Evolutionary conservation across 2,888 invertebrate species (phyloP).

Genomic region (Macaria notata): DNA sequence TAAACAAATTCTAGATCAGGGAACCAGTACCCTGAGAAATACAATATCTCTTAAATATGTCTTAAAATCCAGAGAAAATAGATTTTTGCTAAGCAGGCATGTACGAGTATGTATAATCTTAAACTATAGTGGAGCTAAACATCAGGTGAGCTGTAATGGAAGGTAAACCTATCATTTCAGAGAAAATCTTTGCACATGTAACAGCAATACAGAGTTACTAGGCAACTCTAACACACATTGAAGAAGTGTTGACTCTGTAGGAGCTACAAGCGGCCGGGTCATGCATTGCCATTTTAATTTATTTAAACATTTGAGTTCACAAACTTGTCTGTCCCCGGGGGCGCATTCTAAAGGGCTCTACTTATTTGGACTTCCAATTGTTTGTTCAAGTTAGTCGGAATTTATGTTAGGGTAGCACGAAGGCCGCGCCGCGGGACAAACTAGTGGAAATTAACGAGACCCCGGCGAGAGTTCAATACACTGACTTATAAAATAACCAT

Average conservation of each 20-base stretch:
- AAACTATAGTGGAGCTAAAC: too few relatives aligned
- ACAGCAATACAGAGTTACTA: too few relatives aligned
- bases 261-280: conserved; percentile 7
- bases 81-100: too few relatives aligned
- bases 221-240: too few relatives aligned
- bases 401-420: conserved; percentile 70
- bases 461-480: conserved; percentile 47
- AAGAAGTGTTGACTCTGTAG: background rate
- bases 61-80: too few relatives aligned
- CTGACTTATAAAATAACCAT: conserved; percentile 42
- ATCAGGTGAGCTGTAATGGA: too few relatives aligned
- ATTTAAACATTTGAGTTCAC: conserved; percentile 53
- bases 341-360: conserved; percentile 64
- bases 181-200: too few relatives aligned
- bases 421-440: conserved; percentile 57
- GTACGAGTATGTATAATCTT: too few relatives aligned
- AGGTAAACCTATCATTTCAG: too few relatives aligned
- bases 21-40: too few relatives aligned
- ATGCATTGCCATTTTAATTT: conserved; percentile 20
- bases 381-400: conserved; percentile 71
- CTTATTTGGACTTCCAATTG: conserved; percentile 71
- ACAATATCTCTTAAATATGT: too few relatives aligned
- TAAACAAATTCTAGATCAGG: too few relatives aligned
- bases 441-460: conserved; percentile 72
- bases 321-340: conserved; percentile 63